A percentile compares a stretch with the other conserved stretches of the same genome.
These are phyloP conservation scores for Porites lutea DNA, from an alignment of 64 coral and sea anemone genomes.

Conservation along the genomic window DNA sequence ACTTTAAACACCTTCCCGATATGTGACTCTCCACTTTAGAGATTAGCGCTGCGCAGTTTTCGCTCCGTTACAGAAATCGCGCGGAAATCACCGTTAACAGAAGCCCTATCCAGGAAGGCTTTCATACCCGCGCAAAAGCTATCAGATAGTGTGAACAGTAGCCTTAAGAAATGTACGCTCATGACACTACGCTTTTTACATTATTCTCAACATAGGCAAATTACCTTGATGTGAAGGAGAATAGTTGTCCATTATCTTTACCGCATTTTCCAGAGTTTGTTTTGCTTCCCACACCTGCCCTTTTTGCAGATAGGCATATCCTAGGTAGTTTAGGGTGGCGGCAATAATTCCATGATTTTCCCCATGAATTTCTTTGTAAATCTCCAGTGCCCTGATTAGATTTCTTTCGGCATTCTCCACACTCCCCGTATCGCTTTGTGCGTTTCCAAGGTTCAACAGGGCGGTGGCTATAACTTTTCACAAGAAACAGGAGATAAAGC, in stretches of 20 bases:
- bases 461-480: constrained; percentile 16
- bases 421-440: constrained; percentile 1
- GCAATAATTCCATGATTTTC: constrained; percentile 15
- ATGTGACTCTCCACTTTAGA: too few species aligned
- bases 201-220: neutral
- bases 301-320: neutral
- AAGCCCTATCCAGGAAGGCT: too few species aligned
- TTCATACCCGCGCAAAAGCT: too few species aligned
- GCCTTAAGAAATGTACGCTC: too few species aligned
- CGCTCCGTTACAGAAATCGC: too few species aligned
- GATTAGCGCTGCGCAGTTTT: too few species aligned
- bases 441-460: constrained; percentile 26
- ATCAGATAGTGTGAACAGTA: too few species aligned
- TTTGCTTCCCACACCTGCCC: constrained; percentile 1
- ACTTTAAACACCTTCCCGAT: too few species aligned
- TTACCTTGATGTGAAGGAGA: constrained; percentile 1
- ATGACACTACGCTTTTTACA: too few species aligned
- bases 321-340: constrained; percentile 1
- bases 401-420: neutral
- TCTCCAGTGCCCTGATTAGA: constrained; percentile 19
- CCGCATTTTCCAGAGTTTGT: neutral
- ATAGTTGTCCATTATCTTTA: neutral
- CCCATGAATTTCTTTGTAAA: constrained; percentile 11
- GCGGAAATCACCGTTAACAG: too few species aligned
- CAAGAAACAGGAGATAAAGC: neutral